Evolutionary conservation across 2,113 vertebrate species (phyloP).

Genomic region (Jaculus jaculus): DNA sequence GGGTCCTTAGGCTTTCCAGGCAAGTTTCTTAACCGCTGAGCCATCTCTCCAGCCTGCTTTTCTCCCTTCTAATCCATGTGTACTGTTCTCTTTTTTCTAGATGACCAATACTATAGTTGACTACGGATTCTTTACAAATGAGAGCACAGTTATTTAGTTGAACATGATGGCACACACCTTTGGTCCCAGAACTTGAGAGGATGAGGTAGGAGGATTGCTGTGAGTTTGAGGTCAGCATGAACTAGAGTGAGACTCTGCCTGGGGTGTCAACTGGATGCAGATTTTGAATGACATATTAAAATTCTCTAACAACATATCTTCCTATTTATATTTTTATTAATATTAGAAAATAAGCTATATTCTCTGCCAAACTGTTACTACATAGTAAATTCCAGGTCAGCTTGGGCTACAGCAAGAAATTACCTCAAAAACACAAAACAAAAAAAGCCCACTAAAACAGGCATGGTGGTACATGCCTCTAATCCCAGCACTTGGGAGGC

Average conservation of each 20-base stretch:
- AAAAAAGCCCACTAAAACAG: too few species aligned
- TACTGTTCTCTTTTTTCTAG: neutral
- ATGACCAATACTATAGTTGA: neutral
- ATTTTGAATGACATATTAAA: neutral
- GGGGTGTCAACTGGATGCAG: neutral
- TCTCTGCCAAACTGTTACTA: neutral
- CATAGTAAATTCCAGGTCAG: neutral
- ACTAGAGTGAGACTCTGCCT: too few species aligned
- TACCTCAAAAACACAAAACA: neutral
- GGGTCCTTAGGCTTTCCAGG: too few species aligned
- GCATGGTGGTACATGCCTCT: too few species aligned
- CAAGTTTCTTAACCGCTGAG: too few species aligned
- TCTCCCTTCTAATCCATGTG: neutral
- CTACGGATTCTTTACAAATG: neutral
- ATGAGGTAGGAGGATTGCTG: too few species aligned
- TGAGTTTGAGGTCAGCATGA: too few species aligned
- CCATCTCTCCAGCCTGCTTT: neutral
- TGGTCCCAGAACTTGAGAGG: too few species aligned
- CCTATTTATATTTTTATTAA: neutral
- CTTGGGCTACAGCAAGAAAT: neutral
- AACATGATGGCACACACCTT: too few species aligned
- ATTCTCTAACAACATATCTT: neutral
- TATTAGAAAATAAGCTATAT: neutral
- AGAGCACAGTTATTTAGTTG: neutral
- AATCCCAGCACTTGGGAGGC: too few species aligned